These are phyloP conservation scores for Mirounga angustirostris DNA, from an alignment of 2,113 vertebrate genomes.

Conservation along the genomic window DNA sequence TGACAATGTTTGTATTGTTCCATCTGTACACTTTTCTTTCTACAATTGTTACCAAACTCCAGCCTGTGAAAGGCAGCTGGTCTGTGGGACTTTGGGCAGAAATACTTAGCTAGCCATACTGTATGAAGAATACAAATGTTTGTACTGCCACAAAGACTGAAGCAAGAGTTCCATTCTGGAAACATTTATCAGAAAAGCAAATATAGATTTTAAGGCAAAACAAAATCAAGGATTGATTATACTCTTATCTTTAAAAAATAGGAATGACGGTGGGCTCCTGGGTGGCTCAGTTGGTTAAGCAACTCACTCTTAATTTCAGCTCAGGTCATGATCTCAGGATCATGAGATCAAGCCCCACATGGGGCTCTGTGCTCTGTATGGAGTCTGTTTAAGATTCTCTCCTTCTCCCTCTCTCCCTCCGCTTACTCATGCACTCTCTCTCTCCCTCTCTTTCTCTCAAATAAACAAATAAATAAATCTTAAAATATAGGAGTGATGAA, in stretches of 20 bases:
- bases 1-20: not conserved
- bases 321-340: not conserved
- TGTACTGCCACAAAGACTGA: not conserved
- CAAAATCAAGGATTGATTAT: not conserved
- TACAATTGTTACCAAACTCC: not conserved
- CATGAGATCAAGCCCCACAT: not conserved
- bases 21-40: not conserved
- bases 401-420: not conserved
- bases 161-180: not conserved
- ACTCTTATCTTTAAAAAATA: not conserved
- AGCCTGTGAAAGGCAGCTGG: constrained; percentile 1
- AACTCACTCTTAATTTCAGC: not conserved
- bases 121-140: not conserved
- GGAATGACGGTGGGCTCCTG: not conserved
- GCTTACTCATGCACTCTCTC: not conserved
- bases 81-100: constrained; percentile 49
- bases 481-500: not conserved
- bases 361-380: not conserved
- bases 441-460: not conserved
- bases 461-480: not conserved
- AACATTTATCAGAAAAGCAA: constrained; percentile 32
- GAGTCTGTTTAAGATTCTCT: not conserved
- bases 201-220: not conserved
- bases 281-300: not conserved
- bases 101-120: not conserved